phyloP scores from a whole-genome alignment of 1,140 invertebrate genomes.

The Drosophila eugracilis region DNA sequence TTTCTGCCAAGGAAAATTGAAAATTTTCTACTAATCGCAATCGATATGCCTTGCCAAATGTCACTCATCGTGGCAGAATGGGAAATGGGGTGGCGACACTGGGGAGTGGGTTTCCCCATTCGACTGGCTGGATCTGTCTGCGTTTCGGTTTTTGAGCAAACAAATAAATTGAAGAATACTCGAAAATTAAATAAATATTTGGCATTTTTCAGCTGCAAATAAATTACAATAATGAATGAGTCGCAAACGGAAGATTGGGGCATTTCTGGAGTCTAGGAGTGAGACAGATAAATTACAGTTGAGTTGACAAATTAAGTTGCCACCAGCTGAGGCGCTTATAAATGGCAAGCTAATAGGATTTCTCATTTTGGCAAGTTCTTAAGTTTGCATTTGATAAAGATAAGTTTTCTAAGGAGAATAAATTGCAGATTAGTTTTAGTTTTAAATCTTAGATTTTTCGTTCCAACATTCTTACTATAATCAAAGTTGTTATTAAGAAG shows the following conservation, averaged over 20 bases:
- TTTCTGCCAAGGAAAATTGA: conserved; percentile 71
- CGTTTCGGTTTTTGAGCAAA: conserved; percentile 64
- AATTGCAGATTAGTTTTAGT: not conserved
- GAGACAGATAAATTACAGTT: conserved; percentile 76
- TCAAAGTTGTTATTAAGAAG: too few relatives aligned
- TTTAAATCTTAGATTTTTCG: too few relatives aligned
- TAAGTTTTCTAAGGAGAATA: not conserved
- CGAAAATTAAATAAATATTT: conserved; percentile 83
- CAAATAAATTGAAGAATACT: conserved; percentile 83
- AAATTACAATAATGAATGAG: conserved; percentile 83
- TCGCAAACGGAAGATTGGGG: conserved; percentile 13
- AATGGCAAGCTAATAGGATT: conserved; percentile 46
- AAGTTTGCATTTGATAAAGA: conserved; percentile 12
- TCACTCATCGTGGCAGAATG: conserved; percentile 49
- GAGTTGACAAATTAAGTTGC: conserved; percentile 79
- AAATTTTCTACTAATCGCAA: conserved; percentile 82
- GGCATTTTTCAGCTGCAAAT: conserved; percentile 77
- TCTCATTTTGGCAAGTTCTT: conserved; percentile 12
- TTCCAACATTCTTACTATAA: too few relatives aligned
- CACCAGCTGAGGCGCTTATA: conserved; percentile 29
- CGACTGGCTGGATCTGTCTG: conserved; percentile 30
- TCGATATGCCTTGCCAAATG: conserved; percentile 82
- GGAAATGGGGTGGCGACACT: conserved; percentile 4
- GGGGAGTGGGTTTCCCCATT: conserved; percentile 5
- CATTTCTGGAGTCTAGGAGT: conserved; percentile 28